Base-by-base conservation (phyloP, 2,113 vertebrate species). In the Hyla sarda region DNA sequence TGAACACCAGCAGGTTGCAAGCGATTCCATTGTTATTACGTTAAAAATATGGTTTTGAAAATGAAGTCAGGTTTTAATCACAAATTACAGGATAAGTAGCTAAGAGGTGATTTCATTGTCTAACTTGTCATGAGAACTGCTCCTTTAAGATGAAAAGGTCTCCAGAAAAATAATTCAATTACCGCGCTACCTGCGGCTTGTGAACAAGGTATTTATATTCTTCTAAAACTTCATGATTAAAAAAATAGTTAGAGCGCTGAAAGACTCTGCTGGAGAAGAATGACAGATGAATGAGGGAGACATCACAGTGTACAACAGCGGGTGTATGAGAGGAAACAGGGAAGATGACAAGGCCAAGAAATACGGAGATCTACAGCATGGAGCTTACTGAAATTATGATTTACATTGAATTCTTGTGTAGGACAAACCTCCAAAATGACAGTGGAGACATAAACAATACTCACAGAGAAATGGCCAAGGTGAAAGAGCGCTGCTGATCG, bases 401-500 rank as follows among this genome's bases (percentile, higher is more conserved):
- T 83, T 83, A 72, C 82, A 83, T 37, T 56, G 47, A 72, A 52
- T 37, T 83, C 47, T 41, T 23, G 13, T 58, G 30, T 37, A 74
- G 69, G 69, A 74, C 82, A 83, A 73, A 56, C 32, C 69, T 48
- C 6, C 54, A 65, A 9, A 84, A 62, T n/a, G 54, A 62, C 54
- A 76, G 72, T 13, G n/a, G 30, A 50, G 73, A 76, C 23, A 45
- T 75, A 80, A 62, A 62, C n/a, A 60, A 45, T 52, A 13, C 93
- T 94, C 58, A 97, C 96, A 87, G 94, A 90, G 23, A 94, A 95
- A 60, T 83, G 89, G 17, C 92, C 93, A 86, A 97, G 94, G 88
- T 93, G 94, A 90, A 95, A 94, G 48, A 99, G 94, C 4, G 96
- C 94, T 0, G 98, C 97, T 0, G 98, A 99, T 79, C 97, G 96